These are phyloP conservation scores for Rhorus exstirpatorius DNA, from an alignment of 2,888 invertebrate genomes.

Conservation along the genomic window DNA sequence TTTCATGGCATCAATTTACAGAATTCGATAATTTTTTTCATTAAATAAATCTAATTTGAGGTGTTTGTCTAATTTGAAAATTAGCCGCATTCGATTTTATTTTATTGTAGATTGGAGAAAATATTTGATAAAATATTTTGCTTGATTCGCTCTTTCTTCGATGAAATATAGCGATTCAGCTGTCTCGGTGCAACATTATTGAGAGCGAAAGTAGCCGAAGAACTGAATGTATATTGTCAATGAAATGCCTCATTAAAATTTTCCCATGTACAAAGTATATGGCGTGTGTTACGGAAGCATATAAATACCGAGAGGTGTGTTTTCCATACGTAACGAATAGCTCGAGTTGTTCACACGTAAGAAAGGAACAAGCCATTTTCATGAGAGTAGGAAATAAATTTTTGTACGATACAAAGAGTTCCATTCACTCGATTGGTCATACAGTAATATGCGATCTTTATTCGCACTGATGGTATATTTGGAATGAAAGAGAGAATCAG, in stretches of 20 bases:
- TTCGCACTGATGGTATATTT: background rate
- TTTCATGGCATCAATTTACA: no score
- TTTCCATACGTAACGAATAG: conserved; percentile 21
- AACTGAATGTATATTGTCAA: conserved; percentile 3
- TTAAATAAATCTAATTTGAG: no score
- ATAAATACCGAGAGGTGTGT: conserved; percentile 11
- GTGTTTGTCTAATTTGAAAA: no score
- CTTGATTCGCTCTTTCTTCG: background rate
- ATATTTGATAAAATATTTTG: no score
- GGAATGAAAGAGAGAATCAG: conserved; percentile 4
- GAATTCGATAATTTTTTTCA: no score
- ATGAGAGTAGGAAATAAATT: conserved; percentile 21
- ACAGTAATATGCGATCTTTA: conserved; percentile 12
- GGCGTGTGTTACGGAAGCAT: conserved; percentile 15
- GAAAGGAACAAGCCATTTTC: conserved; percentile 12
- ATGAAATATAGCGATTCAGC: background rate
- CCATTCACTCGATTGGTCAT: conserved; percentile 38
- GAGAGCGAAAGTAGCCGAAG: conserved; percentile 40
- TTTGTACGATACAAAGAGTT: conserved; percentile 23
- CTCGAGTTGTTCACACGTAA: conserved; percentile 44
- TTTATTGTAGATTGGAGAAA: no score
- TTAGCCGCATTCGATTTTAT: no score
- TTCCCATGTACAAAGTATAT: conserved; percentile 5
- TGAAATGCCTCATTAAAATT: conserved; percentile 12
- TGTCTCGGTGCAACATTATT: conserved; percentile 14